Conservation (phyloP, 2,797 vertebrate genomes). For the Anguilla anguilla region DNA sequence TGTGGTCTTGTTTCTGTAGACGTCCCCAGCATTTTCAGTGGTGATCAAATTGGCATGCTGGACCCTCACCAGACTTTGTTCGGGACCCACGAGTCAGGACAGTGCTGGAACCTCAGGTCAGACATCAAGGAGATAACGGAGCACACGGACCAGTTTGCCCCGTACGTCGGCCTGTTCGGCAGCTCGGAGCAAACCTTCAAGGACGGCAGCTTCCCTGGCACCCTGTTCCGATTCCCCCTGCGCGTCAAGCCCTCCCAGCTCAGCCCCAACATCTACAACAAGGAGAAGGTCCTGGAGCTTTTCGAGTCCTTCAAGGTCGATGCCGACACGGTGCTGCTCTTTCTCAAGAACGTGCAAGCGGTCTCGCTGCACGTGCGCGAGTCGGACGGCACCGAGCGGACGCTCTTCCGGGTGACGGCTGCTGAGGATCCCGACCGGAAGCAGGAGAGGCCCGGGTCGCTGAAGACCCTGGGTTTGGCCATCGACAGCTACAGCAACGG, state of each 20-base stretch:
- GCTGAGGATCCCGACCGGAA: slow-evolving; percentile 81
- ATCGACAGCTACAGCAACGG: slow-evolving; percentile 87
- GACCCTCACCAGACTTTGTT: slow-evolving; percentile 97
- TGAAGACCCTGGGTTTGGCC: slow-evolving; percentile 84
- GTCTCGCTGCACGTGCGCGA: slow-evolving; percentile 90
- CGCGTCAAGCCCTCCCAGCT: slow-evolving; percentile 90
- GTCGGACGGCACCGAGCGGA: slow-evolving; percentile 84
- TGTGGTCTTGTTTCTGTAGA: slow-evolving; percentile 69
- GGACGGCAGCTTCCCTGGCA: slow-evolving; percentile 89
- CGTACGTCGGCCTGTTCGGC: slow-evolving; percentile 89
- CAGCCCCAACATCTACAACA: slow-evolving; percentile 92
- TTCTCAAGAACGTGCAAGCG: slow-evolving; percentile 91
- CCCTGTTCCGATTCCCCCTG: slow-evolving; percentile 95
- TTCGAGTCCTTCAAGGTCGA: slow-evolving; percentile 96
- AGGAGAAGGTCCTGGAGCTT: slow-evolving; percentile 93
- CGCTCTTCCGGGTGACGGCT: slow-evolving; percentile 89
- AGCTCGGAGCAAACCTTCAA: slow-evolving; percentile 87
- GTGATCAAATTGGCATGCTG: slow-evolving; percentile 96
- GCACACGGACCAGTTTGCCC: slow-evolving; percentile 90
- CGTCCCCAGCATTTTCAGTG: slow-evolving; percentile 98
- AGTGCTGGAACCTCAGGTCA: slow-evolving; percentile 95
- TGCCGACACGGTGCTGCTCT: slow-evolving; percentile 92
- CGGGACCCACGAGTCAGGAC: slow-evolving; percentile 92
- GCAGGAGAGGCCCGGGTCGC: slow-evolving; percentile 82
- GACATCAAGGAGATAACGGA: slow-evolving; percentile 92